Base-by-base conservation (phyloP, 2,888 invertebrate species). In the Galerucella calmariensis region DNA sequence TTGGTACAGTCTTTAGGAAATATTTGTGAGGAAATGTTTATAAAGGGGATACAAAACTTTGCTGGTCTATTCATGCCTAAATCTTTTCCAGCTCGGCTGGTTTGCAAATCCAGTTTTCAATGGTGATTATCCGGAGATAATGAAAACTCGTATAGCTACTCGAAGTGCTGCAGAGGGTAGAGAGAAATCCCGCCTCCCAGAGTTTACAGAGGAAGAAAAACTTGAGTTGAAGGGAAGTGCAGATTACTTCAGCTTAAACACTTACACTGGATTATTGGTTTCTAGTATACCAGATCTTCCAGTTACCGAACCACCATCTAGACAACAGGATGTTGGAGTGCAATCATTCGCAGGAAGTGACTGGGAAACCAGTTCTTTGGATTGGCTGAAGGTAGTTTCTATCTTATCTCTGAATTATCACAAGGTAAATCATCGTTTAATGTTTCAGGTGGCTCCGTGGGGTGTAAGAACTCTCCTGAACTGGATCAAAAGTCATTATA, bases 231-330 rank as follows among this genome's bases (percentile, higher is more conserved):
- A 85, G 51, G 92, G 90, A 0, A 91, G 93, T 0, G 89, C 89
- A 1, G 95, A 96, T 83, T 94, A 92, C 85, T 88, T 95, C 68
- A 94, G 94, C 0, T 84, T 95, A 16, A 95, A 95, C 84, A 90
- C 92, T 73, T 96, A 95, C 83, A 92, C 94, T 0, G 89, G 91
- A 0, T 87, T 87, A 78, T 79, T 91, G 80, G 88, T 87, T 89
- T 24, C 44, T n/a, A 74, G 76, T 11, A 51, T 66, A 11, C 51
- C 48, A 10, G 79, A 79, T 46, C 73, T 65, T 16, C 53, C 51
- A 9, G 56, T 73, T 41, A 65, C 51, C 2, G 20, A 63, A 35
- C 63, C 70, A 51, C 75, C 78, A 27, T 74, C 75, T 65, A 51
- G 61, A 20, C 56, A 53, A 8, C 58, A 68, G 14, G 90, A 90